Evolutionary conservation across 2,888 invertebrate species (phyloP).

Genomic region (Yponomeuta cagnagella): DNA sequence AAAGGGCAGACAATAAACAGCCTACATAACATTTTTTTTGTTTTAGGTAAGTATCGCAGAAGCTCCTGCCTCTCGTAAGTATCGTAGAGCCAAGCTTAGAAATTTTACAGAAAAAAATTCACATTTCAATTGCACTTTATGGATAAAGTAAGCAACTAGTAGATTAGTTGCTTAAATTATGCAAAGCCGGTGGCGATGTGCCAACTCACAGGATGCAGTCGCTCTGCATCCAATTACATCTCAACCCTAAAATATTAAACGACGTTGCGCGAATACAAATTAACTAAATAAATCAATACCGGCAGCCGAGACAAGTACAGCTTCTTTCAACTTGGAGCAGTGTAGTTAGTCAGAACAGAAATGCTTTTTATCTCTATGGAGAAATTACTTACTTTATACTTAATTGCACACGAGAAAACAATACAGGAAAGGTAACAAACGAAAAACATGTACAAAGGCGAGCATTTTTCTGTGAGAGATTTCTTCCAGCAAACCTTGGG

Average conservation of each 20-base stretch:
- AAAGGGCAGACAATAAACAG: too few species aligned
- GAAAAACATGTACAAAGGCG: too few species aligned
- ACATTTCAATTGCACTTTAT: background rate
- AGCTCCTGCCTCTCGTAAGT: too few species aligned
- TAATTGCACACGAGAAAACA: too few species aligned
- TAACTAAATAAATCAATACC: constrained; percentile 24
- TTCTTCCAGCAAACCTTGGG: too few species aligned
- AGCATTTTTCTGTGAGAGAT: too few species aligned
- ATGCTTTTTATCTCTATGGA: background rate
- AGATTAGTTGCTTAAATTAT: constrained; percentile 44
- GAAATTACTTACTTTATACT: too few species aligned
- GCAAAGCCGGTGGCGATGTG: constrained; percentile 54
- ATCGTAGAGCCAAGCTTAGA: too few species aligned
- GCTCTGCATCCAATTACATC: constrained; percentile 65
- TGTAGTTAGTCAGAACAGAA: background rate
- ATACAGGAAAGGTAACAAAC: too few species aligned
- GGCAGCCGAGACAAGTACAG: background rate
- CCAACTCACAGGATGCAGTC: constrained; percentile 59
- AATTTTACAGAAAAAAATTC: background rate
- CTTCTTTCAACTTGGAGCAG: background rate
- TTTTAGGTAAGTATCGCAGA: background rate
- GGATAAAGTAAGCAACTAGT: background rate
- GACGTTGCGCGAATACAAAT: constrained; percentile 59
- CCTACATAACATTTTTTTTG: background rate
- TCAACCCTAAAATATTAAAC: constrained; percentile 69